Percentiles rank a stretch among this genome's conserved stretches.
phyloP scores from a whole-genome alignment of 2,113 vertebrate genomes.

The Dromiciops gliroides region DNA sequence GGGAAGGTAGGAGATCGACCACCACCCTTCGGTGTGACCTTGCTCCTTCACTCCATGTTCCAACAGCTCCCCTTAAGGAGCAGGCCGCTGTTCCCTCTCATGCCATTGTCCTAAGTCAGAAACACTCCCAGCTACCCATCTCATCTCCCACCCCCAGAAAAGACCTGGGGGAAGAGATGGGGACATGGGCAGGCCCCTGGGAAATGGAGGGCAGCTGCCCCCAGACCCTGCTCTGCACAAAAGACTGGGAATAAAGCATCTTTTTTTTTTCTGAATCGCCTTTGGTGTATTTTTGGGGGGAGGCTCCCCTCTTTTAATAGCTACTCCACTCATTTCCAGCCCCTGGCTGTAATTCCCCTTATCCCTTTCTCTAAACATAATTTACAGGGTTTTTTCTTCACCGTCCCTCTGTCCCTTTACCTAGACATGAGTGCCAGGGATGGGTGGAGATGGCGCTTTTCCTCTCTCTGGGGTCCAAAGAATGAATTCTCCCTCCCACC shows the following conservation, averaged over 20 bases:
- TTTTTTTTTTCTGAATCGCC: constrained; percentile 74
- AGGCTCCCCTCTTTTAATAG: constrained; percentile 63
- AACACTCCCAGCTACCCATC: background rate
- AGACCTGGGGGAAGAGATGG: background rate
- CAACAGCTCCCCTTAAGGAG: constrained; percentile 24
- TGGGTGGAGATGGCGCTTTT: constrained; percentile 73
- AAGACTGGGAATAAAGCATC: constrained; percentile 69
- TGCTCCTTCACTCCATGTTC: constrained; percentile 25
- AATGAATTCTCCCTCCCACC: constrained; percentile 44
- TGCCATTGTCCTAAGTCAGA: constrained; percentile 38
- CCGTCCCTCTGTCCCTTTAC: constrained; percentile 71
- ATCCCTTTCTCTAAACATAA: constrained; percentile 58
- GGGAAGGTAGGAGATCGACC: constrained; percentile 17
- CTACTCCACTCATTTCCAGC: constrained; percentile 43
- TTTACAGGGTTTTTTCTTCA: constrained; percentile 75
- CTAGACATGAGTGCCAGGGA: constrained; percentile 77
- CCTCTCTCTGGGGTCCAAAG: constrained; percentile 75
- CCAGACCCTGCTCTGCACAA: constrained; percentile 33
- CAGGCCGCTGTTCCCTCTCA: background rate
- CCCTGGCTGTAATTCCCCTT: constrained; percentile 69
- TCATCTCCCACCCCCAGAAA: too few relatives aligned
- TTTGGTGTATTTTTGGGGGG: constrained; percentile 68
- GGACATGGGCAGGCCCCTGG: background rate
- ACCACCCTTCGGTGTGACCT: constrained; percentile 6
- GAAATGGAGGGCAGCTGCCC: constrained; percentile 25